phyloP scores from a whole-genome alignment of 2,113 vertebrate species.

The Tretioscincus oriximinensis region DNA sequence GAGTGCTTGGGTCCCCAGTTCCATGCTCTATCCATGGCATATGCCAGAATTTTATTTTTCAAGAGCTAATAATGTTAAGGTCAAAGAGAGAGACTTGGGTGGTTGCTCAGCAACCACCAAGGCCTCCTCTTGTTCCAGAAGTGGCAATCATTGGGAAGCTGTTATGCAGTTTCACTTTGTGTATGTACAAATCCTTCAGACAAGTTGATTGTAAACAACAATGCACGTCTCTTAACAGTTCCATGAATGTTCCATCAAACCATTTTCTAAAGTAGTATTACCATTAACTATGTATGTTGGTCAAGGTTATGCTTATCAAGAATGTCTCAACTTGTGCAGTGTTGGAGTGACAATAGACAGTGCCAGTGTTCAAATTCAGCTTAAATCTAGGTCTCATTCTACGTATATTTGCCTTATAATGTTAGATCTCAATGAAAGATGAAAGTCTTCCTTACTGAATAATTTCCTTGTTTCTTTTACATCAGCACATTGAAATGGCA shows the following conservation, averaged over 20 bases:
- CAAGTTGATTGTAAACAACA: slow-evolving; percentile 7
- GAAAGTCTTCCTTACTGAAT: not conserved
- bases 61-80: not conserved
- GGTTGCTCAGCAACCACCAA: not conserved
- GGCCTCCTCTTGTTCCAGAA: not conserved
- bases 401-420: not conserved
- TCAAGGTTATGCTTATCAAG: not conserved
- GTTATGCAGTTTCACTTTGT: not conserved
- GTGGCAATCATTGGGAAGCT: not conserved
- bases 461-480: not conserved
- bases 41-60: not conserved
- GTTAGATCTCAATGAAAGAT: not conserved
- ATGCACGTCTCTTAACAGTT: not conserved
- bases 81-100: not conserved
- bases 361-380: not conserved
- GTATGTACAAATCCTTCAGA: not conserved
- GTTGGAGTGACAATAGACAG: not conserved
- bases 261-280: not conserved
- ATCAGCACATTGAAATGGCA: not conserved
- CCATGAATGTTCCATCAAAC: not conserved
- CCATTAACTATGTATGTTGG: not conserved
- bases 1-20: not conserved
- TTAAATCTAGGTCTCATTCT: not conserved
- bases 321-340: not conserved
- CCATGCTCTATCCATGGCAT: not conserved